Conservation (phyloP, 2,113 vertebrate species). For the Furnarius figulus region DNA sequence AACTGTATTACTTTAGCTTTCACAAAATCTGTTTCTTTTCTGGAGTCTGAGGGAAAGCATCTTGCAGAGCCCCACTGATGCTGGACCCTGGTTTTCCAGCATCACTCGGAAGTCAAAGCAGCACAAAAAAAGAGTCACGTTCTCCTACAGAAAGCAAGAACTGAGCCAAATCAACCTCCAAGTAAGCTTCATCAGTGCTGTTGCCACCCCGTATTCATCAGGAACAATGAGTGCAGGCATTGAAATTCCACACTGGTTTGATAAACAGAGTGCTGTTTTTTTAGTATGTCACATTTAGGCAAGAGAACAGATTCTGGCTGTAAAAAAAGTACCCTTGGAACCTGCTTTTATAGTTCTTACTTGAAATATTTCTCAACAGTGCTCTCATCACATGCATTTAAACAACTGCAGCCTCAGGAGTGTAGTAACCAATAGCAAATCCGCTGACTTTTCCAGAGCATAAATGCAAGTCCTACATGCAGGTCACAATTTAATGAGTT, state of each 20-base stretch:
- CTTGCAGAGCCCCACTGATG: background rate
- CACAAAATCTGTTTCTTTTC: background rate
- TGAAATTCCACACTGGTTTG: conserved; percentile 21
- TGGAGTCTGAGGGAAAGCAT: background rate
- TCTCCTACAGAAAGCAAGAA: background rate
- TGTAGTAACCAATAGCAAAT: background rate
- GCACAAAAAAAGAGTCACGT: background rate
- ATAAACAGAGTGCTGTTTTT: background rate
- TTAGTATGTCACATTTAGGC: conserved; percentile 23
- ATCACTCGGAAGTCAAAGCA: background rate
- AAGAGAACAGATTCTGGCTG: conserved; percentile 17
- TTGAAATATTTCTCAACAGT: conserved; percentile 42
- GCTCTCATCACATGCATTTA: conserved; percentile 37
- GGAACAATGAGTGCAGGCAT: conserved; percentile 3
- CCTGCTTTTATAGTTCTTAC: conserved; percentile 9
- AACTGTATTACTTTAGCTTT: background rate
- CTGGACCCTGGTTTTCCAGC: background rate
- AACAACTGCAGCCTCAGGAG: conserved; percentile 26
- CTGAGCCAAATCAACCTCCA: background rate
- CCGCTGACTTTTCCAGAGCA: background rate
- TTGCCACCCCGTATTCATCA: conserved; percentile 20
- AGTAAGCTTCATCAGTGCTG: background rate
- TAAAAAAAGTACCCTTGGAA: conserved; percentile 36
- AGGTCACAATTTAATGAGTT: conserved; percentile 40
- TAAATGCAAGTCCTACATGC: background rate